Base-by-base conservation (phyloP, 2,888 invertebrate species). In the Unio pictorum region DNA sequence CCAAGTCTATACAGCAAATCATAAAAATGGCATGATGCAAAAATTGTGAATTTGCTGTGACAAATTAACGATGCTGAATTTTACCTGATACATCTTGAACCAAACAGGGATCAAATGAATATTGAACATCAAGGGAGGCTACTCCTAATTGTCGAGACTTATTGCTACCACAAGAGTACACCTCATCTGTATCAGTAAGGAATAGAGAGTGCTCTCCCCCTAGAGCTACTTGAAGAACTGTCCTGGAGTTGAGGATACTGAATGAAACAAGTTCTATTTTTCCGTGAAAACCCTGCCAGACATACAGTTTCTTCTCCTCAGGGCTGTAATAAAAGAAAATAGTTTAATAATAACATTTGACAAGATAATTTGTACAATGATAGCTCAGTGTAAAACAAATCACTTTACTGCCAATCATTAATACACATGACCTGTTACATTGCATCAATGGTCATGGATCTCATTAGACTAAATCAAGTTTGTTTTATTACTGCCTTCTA, bases 131-230 rank as follows among this genome's bases (percentile, higher is more conserved):
- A 18, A 76, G 65, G 20, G 65, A 66, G 15, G 83, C 87, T 60
- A 84, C 72, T 7, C 89, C 89, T 45, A 89, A 80, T 77, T 89
- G 89, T 18, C 89, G 88, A 71, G 80, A 68, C 30, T 82, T 75
- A 71, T 89, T 89, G 70, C 76, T 81, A 1, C 89, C 89, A 71
- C 81, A 85, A 26, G 83, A 79, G 76, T 78, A 89, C 54, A 89
- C 83, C 67, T 79, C 71, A 45, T 84, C 82, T 64, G 82, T 82
- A 55, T 71, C 69, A 7, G 87, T 88, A 34, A 89, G 79, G 69
- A 88, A 85, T 3, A 86, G 78, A 64, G 80, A 81, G 75, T 90
- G 89, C 11, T 81, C 75, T 28, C 67, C 77, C 26, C 89, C 89
- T 30, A 87, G 67, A 5, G 85, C 80, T 30, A 86, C 81, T 61